Conservation (phyloP, 1,140 invertebrate genomes). For the Reticulitermes speratus region DNA sequence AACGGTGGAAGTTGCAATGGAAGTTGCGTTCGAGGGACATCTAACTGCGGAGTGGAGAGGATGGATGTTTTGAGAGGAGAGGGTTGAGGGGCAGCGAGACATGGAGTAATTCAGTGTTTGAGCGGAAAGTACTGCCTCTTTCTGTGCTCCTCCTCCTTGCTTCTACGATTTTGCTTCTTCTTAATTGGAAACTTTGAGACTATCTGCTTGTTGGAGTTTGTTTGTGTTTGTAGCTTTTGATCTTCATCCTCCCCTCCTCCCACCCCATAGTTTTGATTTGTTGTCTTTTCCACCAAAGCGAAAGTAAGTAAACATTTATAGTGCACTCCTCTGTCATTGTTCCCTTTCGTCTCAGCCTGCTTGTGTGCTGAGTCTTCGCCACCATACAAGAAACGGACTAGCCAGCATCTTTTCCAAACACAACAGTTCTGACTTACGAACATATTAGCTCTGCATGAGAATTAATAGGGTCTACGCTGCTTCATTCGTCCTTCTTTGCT, state of each 20-base stretch:
- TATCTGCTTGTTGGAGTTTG: constrained; percentile 3
- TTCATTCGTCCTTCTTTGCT: background rate
- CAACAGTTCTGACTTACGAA: background rate
- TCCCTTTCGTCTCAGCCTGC: background rate
- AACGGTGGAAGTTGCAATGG: background rate
- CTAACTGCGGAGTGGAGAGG: background rate
- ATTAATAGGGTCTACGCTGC: background rate
- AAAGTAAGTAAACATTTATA: constrained; percentile 9
- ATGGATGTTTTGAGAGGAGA: no score
- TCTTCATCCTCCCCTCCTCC: background rate
- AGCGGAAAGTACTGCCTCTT: background rate
- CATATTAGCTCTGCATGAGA: background rate
- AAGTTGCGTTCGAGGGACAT: background rate
- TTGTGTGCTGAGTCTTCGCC: background rate
- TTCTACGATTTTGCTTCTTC: background rate
- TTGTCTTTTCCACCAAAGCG: constrained; percentile 9
- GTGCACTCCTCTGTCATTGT: background rate
- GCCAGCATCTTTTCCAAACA: background rate
- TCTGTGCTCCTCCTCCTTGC: no score
- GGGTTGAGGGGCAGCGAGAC: background rate
- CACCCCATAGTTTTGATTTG: background rate
- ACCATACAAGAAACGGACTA: background rate
- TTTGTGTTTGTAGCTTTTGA: constrained; percentile 8
- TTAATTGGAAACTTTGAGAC: constrained; percentile 16
- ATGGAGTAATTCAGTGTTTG: constrained; percentile 2